Conservation (phyloP, 2,113 vertebrate species). For the Salminus brasiliensis region DNA sequence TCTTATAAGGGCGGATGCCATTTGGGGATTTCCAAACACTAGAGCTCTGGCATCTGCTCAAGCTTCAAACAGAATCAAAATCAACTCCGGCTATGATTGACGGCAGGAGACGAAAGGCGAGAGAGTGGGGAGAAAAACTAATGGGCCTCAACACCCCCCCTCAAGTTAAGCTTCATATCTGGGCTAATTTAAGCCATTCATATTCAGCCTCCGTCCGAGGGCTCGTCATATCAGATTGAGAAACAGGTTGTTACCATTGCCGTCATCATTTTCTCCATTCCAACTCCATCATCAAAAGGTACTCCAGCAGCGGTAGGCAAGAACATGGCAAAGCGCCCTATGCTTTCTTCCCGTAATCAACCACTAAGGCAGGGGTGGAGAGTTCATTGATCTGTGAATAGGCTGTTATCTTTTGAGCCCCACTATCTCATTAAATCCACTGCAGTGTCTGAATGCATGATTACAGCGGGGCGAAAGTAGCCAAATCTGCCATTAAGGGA, state of each 20-base stretch:
- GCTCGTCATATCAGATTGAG: not conserved
- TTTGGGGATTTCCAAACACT: slow-evolving; percentile 14
- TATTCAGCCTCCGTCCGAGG: not conserved
- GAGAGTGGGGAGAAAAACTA: not conserved
- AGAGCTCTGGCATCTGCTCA: slow-evolving; percentile 5
- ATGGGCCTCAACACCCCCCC: not conserved
- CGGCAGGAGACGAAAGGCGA: not conserved
- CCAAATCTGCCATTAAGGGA: slow-evolving; percentile 22
- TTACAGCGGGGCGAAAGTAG: slow-evolving; percentile 36
- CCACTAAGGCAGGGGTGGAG: slow-evolving; percentile 24
- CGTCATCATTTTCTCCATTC: not conserved
- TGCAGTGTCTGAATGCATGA: slow-evolving; percentile 11
- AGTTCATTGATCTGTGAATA: slow-evolving; percentile 41
- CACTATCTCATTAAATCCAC: slow-evolving; percentile 44
- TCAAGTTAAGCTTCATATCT: too few relatives aligned
- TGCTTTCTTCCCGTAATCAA: slow-evolving; percentile 30
- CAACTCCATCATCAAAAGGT: slow-evolving; percentile 19
- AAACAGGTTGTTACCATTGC: slow-evolving; percentile 8
- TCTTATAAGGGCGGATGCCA: not conserved
- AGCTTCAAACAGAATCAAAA: slow-evolving; percentile 15
- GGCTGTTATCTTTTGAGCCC: slow-evolving; percentile 30
- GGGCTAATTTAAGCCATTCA: not conserved
- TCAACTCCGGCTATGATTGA: not conserved
- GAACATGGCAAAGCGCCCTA: not conserved
- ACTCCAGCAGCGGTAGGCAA: slow-evolving; percentile 1